Evolutionary conservation across 2,888 invertebrate genomes (phyloP), one percentile per base, ranked within the genome.

Genomic region (Oscheius onirici): DNA sequence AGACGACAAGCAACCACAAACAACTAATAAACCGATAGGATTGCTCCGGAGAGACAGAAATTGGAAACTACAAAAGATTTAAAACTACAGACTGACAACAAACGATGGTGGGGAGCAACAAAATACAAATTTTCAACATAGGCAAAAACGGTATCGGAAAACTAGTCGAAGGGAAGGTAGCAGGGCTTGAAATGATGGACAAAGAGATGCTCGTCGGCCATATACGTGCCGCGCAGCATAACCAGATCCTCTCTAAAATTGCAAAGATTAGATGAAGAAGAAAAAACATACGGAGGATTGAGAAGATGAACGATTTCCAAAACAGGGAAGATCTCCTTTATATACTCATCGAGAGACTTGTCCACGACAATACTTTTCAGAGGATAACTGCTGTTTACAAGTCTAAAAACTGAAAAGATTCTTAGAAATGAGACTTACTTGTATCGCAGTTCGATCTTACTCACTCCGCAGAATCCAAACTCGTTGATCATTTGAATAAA

Each of bases 1-100:
- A 65, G 77, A 65, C 63, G 75, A 34, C 80, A 80, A 44, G 58
- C 61, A 24, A 78, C 80, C 15, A 54, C 54, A 20, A 55, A 20
- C 20, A 46, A 46, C 13, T 17, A 13, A 46, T 46, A 3, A 46
- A 46, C 3, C 46, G 3, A 46, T 20, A 13, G n/a, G 20, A 5
- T 5, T 46, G 20, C 46, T 46, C 46, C 46, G 20, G 5, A 20
- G n/a, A 46, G n/a, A 20, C 55, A 8, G 24, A 2, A 52, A 58
- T 58, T 58, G 34, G 58, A 58, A 58, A 58, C 58, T 58, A 58
- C 58, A 43, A 58, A 40, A 57, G n/a, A 34, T 8, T 8, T 57
- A 57, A 26, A 57, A 57, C 57, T 28, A 41, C 34, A 34, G 41
- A 40, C n/a, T 58, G 17, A 41, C 20, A 40, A 58, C 58, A 40